phyloP scores from a whole-genome alignment of 2,113 vertebrate species.

The Willisornis vidua region DNA sequence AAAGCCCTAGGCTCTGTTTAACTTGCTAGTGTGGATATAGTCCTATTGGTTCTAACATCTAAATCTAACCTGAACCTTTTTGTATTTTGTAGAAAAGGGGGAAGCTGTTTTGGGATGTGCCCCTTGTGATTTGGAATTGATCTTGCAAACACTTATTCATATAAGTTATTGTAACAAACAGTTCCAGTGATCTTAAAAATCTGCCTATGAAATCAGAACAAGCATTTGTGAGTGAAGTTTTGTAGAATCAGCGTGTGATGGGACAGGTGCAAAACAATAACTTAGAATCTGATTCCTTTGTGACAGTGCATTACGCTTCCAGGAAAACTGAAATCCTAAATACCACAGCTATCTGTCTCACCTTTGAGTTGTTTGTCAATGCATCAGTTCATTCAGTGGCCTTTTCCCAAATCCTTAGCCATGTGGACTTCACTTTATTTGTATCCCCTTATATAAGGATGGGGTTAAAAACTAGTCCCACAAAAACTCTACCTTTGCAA shows the following conservation, averaged over 20 bases:
- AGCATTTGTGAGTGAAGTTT: conserved; percentile 2
- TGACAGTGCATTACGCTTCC: accelerated
- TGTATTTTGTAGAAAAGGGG: background rate
- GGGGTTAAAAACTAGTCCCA: background rate
- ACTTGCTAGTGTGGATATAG: background rate
- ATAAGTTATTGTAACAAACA: background rate
- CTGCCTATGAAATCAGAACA: background rate
- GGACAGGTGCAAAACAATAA: background rate
- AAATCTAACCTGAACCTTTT: background rate
- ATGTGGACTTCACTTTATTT: background rate
- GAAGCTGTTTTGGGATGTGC: background rate
- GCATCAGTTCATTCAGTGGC: background rate
- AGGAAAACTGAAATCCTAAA: background rate
- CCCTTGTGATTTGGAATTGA: background rate
- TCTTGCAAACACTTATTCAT: background rate
- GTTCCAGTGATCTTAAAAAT: background rate
- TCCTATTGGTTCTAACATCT: background rate
- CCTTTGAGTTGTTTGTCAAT: background rate
- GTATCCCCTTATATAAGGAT: background rate
- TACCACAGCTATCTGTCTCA: background rate
- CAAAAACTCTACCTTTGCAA: background rate
- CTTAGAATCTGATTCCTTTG: background rate
- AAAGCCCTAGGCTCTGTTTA: conserved; percentile 9
- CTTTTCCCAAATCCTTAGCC: background rate
- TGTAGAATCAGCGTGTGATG: background rate